Percentiles rank a stretch among this genome's conserved stretches.
Conservation (phyloP, 2,888 invertebrate species). For the Psylliodes chrysocephalus region DNA sequence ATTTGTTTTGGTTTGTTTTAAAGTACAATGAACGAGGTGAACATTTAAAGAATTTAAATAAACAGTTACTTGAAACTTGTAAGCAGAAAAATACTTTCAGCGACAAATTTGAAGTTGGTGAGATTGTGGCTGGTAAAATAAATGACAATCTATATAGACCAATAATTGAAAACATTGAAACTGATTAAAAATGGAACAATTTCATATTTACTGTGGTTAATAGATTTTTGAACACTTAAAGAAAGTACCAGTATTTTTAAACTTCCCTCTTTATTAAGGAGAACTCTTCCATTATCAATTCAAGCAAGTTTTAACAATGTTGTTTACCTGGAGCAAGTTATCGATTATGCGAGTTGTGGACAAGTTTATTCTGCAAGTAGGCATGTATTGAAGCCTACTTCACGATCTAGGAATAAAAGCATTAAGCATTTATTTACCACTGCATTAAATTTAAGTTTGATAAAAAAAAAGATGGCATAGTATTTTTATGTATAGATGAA, state of each 20-base stretch:
- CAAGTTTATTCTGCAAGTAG: conserved; percentile 25
- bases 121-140: conserved; percentile 46
- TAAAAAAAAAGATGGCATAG: conserved; percentile 42
- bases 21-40: conserved; percentile 27
- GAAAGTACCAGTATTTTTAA: conserved; percentile 45
- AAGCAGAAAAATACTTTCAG: conserved; percentile 2
- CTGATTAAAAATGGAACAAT: too few relatives aligned
- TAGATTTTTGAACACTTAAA: conserved; percentile 51
- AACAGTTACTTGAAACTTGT: conserved; percentile 23
- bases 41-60: conserved; percentile 28
- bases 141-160: conserved; percentile 45
- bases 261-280: conserved; percentile 42
- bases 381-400: conserved; percentile 29
- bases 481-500: conserved; percentile 45
- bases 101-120: conserved; percentile 35
- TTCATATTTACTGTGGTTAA: conserved; percentile 51
- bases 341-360: conserved; percentile 38
- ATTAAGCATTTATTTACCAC: conserved; percentile 29
- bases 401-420: conserved; percentile 30
- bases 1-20: conserved; percentile 54
- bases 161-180: conserved; percentile 39
- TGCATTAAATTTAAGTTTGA: conserved; percentile 38
- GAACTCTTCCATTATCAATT: conserved; percentile 42
- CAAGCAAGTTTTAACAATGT: conserved; percentile 53
- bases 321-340: conserved; percentile 49